Percentiles rank a stretch among this genome's conserved stretches.
These are phyloP conservation scores for Patiria pectinifera DNA, from an alignment of 53 echinoderm and acorn worm genomes.

Conservation along the genomic window DNA sequence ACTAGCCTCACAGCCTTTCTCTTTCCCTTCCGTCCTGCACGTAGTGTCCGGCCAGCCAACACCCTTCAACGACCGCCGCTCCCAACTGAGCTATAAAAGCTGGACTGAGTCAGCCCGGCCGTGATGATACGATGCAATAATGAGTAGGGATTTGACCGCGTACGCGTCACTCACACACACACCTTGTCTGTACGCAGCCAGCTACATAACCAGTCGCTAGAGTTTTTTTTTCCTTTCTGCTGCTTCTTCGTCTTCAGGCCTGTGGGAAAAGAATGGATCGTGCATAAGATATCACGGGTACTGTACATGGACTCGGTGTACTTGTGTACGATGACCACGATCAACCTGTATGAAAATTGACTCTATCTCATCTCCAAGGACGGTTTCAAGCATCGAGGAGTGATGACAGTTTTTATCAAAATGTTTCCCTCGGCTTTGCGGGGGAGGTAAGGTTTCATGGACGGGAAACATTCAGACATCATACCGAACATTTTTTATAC, in stretches of 20 bases:
- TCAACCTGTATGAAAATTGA: not conserved
- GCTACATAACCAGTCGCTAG: not conserved
- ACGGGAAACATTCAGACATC: not conserved
- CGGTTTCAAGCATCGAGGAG: not conserved
- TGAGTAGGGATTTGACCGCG: constrained; percentile 44
- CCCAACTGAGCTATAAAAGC: not conserved
- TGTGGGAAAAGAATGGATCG: not conserved
- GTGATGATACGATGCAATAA: constrained; percentile 25
- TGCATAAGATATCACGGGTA: constrained; percentile 37
- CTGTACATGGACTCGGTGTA: no score
- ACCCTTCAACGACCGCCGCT: not conserved
- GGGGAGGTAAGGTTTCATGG: not conserved
- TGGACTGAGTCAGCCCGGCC: constrained; percentile 36
- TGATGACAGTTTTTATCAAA: not conserved
- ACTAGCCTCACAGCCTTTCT: not conserved
- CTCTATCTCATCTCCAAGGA: not conserved
- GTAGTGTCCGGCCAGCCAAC: not conserved
- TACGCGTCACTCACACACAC: constrained; percentile 56
- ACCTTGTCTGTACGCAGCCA: constrained; percentile 16
- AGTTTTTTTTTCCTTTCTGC: no score
- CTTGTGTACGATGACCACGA: not conserved
- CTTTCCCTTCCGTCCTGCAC: constrained; percentile 10
- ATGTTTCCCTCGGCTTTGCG: not conserved
- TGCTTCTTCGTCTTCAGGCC: constrained; percentile 1
- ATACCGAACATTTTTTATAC: not conserved